Evolutionary conservation across 1,140 invertebrate species (phyloP).

Genomic region (Drosophila gunungcola): DNA sequence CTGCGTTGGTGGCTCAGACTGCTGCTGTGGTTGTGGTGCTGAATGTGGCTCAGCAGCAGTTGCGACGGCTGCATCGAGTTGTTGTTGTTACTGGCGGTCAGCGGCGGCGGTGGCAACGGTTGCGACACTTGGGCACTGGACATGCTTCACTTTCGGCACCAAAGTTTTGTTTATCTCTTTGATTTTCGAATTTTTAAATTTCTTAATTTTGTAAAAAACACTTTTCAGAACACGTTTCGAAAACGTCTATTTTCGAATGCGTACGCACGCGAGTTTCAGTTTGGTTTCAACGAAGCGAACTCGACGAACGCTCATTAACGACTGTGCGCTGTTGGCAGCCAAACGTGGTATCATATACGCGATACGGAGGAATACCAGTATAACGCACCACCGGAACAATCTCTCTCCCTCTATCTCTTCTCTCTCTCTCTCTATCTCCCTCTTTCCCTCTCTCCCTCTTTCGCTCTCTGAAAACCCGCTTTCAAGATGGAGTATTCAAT

Average conservation of each 20-base stretch:
- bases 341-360: conserved; percentile 63
- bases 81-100: conserved; percentile 34
- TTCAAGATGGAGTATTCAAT: conserved; percentile 72
- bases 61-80: conserved; percentile 72
- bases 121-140: conserved; percentile 83
- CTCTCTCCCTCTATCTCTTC: conserved; percentile 16
- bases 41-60: conserved; percentile 76
- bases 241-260: conserved; percentile 17
- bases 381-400: conserved; percentile 23
- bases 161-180: conserved; percentile 4
- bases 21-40: conserved; percentile 33
- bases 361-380: conserved; percentile 22
- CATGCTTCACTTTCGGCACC: conserved; percentile 68
- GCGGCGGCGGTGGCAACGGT: conserved; percentile 70
- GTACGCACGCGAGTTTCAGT: conserved; percentile 15
- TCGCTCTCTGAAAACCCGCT: conserved; percentile 21
- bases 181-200: neutral
- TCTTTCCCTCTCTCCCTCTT: conserved; percentile 5
- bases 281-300: conserved; percentile 28
- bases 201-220: conserved; percentile 3
- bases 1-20: conserved; percentile 24
- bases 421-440: conserved; percentile 20
- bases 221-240: conserved; percentile 14
- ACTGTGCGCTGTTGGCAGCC: conserved; percentile 53
- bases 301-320: conserved; percentile 74